These are phyloP conservation scores for Therioaphis trifolii DNA, from an alignment of 2,888 invertebrate genomes.

Conservation along the genomic window DNA sequence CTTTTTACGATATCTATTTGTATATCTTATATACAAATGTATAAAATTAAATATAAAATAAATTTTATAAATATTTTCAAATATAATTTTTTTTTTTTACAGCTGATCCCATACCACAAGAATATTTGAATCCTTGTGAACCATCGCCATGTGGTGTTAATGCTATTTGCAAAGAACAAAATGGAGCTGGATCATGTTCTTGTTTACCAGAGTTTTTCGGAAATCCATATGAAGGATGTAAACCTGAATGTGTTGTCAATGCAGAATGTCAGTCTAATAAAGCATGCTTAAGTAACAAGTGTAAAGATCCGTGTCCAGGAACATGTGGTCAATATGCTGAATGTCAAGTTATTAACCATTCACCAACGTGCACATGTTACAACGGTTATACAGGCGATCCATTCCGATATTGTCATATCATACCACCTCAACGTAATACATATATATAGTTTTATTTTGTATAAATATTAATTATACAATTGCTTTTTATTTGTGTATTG, in stretches of 20 bases:
- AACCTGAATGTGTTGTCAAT: constrained; percentile 80
- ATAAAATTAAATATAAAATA: too few relatives aligned
- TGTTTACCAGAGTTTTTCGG: constrained; percentile 79
- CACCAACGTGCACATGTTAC: constrained; percentile 72
- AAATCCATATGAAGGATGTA: constrained; percentile 81
- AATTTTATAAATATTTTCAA: background rate
- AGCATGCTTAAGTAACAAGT: constrained; percentile 85
- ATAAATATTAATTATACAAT: background rate
- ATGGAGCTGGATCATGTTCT: constrained; percentile 75
- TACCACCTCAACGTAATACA: constrained; percentile 69
- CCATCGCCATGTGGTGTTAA: constrained; percentile 84
- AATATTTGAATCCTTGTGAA: constrained; percentile 74
- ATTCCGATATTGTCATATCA: constrained; percentile 74
- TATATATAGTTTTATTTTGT: background rate
- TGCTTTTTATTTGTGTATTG: background rate
- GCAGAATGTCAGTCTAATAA: constrained; percentile 82
- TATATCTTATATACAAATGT: too few relatives aligned
- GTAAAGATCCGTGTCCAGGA: constrained; percentile 87
- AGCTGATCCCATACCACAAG: constrained; percentile 67
- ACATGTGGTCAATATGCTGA: constrained; percentile 85
- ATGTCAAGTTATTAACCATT: constrained; percentile 85
- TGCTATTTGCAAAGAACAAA: constrained; percentile 76
- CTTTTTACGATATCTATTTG: too few relatives aligned
- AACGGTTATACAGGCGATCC: constrained; percentile 68
- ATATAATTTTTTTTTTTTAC: constrained; percentile 67